Base-by-base conservation (phyloP, 2,888 invertebrate genomes). In the Trisateles emortualis region DNA sequence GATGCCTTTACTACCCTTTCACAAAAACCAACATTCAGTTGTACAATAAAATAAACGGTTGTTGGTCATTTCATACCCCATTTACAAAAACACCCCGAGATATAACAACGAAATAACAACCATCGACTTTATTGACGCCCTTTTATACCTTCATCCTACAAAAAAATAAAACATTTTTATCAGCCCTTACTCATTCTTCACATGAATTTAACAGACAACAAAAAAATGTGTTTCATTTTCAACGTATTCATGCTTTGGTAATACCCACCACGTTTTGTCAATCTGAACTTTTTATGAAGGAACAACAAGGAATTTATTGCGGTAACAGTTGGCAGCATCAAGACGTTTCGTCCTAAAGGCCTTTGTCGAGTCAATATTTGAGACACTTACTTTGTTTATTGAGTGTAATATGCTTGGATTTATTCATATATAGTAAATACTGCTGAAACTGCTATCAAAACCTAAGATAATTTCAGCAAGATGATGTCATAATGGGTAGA, bases 301-400 rank as follows among this genome's bases (percentile, higher is more conserved):
- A 11, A 52, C 38, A 49, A 58, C 41, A 47, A 61, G 41, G 33
- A 26, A 52, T 44, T 58, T 61, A 61, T 66, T 58, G 44, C 38
- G 44, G 54, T 30, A 45, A 61, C 67, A 66, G 58, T 45, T 58
- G 67, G 41, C 38, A 29, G 29, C 50, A 61, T 54, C 53, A 57
- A 57, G 64, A 57, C 30, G 49, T 61, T 51, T 54, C 3, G 11
- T 17, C 35, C 30, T 19, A 6, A 49, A 46, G 17, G 45, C 4
- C 46, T 36, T 43, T 14, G 22, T 30, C 9, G 13, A 40, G 30
- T n/a, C 9, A 1, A 51, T 58, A 32, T 48, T 40, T 26, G 33
- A 38, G 29, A 22, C 14, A 19, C 13, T 55, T 55, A 39, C 58
- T 29, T 10, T 5, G 29, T 35, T 30, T 19, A 36, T 50, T 35